Conservation (phyloP, 2,113 vertebrate genomes). For the Aphelocoma coerulescens region DNA sequence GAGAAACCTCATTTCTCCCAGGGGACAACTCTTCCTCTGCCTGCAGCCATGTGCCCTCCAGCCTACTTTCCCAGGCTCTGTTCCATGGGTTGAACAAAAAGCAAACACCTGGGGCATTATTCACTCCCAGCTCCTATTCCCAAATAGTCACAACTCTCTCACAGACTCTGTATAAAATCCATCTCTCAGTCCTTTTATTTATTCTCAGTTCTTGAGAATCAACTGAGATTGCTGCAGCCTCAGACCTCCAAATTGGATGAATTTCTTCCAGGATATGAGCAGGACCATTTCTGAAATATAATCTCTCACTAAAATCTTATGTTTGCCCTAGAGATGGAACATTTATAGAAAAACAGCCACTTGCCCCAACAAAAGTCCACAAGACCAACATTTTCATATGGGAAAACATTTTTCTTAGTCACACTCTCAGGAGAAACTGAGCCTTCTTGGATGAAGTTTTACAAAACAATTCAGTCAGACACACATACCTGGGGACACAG, state of each 20-base stretch:
- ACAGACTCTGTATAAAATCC: neutral
- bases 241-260: neutral
- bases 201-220: neutral
- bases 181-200: neutral
- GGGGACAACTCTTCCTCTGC: neutral
- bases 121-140: neutral
- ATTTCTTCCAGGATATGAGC: neutral
- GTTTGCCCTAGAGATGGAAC: neutral
- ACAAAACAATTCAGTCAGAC: neutral
- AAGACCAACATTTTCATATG: neutral
- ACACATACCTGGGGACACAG: neutral
- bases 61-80: neutral
- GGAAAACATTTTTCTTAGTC: neutral
- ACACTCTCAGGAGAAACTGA: neutral
- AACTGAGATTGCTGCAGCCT: neutral
- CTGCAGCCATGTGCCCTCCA: neutral
- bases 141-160: neutral
- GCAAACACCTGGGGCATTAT: neutral
- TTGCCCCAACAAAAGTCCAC: neutral
- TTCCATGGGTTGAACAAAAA: neutral
- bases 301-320: neutral
- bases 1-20: neutral
- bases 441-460: neutral
- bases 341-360: neutral
- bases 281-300: neutral